These are phyloP conservation scores for Oostethus manadensis DNA, from an alignment of 2,113 vertebrate species.

Conservation along the genomic window DNA sequence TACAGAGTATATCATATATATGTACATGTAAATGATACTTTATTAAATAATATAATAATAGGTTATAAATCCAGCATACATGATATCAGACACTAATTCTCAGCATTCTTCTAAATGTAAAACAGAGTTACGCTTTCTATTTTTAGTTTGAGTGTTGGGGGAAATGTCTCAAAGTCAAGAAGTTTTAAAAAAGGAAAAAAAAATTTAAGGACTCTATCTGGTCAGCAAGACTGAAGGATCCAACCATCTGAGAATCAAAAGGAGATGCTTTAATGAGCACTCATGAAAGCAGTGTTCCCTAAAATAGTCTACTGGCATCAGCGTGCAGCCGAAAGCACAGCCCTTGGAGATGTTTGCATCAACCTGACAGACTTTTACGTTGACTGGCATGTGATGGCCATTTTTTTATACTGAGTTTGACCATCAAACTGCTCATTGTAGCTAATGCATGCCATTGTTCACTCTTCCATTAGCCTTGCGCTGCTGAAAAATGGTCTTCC, in stretches of 20 bases:
- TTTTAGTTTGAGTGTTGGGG: constrained; percentile 21
- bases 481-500: constrained; percentile 13
- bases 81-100: no score
- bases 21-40: no score
- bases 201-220: not conserved
- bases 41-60: no score
- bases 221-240: constrained; percentile 15
- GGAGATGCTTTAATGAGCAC: not conserved
- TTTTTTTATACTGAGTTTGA: constrained; percentile 4
- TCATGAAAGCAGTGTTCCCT: not conserved
- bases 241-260: not conserved
- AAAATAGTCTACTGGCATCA: not conserved
- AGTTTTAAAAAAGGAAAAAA: not conserved
- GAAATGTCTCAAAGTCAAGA: no score
- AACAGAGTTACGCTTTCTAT: constrained; percentile 18
- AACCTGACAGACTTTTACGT: constrained; percentile 4
- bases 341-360: not conserved
- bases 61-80: no score
- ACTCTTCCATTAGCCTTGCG: not conserved
- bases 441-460: not conserved
- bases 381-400: no score
- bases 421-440: constrained; percentile 5
- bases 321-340: constrained; percentile 1
- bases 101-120: no score
- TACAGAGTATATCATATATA: no score